Conservation (phyloP, 2,797 vertebrate species). For the Loriculus beryllinus region DNA sequence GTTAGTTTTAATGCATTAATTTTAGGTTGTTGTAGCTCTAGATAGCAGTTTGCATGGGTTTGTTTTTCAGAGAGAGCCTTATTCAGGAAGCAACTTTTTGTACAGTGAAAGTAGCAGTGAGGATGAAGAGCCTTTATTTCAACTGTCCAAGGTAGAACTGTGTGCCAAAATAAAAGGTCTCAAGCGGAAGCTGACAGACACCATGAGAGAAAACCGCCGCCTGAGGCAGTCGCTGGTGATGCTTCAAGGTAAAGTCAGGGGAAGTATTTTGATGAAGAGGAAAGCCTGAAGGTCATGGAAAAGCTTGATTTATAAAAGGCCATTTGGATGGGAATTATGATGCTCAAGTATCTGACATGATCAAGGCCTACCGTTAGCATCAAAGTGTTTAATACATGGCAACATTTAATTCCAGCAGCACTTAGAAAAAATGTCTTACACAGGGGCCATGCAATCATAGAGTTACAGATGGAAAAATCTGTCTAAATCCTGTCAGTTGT, state of each 20-base stretch:
- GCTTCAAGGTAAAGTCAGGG: conserved; percentile 74
- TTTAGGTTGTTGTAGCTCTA: neutral
- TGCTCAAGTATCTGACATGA: neutral
- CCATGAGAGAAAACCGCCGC: conserved; percentile 73
- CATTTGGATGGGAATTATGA: conserved; percentile 3
- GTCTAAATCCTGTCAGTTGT: neutral
- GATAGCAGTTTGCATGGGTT: accelerated
- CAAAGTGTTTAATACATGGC: neutral
- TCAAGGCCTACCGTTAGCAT: conserved; percentile 10
- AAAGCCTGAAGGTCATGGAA: neutral
- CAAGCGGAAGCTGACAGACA: conserved; percentile 71
- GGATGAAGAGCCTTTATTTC: conserved; percentile 74
- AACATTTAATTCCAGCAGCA: conserved; percentile 2
- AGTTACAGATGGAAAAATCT: neutral
- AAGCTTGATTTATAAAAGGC: conserved; percentile 27
- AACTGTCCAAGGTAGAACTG: conserved; percentile 74
- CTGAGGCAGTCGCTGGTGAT: conserved; percentile 76
- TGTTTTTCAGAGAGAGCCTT: conserved; percentile 67
- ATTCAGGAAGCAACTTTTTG: conserved; percentile 66
- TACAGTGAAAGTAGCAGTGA: conserved; percentile 75
- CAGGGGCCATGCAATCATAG: neutral
- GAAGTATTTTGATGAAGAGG: neutral
- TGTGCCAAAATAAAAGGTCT: conserved; percentile 74
- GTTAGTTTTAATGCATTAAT: neutral
- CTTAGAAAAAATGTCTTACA: neutral